phyloP scores from a whole-genome alignment of 1,140 invertebrate genomes.

The Alviniconcha marisindica region DNA sequence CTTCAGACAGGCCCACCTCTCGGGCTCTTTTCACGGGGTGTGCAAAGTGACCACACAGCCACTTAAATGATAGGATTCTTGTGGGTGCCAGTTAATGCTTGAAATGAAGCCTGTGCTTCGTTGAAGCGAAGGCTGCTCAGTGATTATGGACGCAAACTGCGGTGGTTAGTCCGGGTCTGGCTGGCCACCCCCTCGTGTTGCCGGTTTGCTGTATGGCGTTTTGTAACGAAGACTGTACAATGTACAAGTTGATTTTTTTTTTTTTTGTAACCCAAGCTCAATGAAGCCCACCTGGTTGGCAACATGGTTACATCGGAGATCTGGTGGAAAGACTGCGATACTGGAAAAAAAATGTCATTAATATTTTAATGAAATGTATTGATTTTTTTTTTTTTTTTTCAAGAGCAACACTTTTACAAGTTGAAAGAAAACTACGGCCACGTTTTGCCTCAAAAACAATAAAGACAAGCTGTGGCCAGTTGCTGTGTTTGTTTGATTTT shows the following conservation, averaged over 20 bases:
- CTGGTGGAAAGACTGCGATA: slow-evolving; percentile 42
- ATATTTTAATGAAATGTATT: not conserved
- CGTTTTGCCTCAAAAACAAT: slow-evolving; percentile 39
- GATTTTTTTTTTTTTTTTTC: slow-evolving; percentile 20
- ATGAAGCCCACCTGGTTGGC: not conserved
- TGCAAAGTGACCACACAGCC: too few species aligned
- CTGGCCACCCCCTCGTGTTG: not conserved
- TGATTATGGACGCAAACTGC: too few species aligned
- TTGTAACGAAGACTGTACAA: not conserved
- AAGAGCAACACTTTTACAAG: slow-evolving; percentile 36
- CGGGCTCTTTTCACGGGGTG: too few species aligned
- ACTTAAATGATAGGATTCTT: too few species aligned
- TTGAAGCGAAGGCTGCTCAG: too few species aligned
- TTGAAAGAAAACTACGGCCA: slow-evolving; percentile 32
- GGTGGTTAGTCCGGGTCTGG: too few species aligned
- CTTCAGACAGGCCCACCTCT: too few species aligned
- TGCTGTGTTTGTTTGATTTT: not conserved
- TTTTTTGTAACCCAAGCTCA: not conserved
- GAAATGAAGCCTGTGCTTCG: too few species aligned
- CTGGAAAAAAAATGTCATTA: not conserved
- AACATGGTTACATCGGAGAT: slow-evolving; percentile 8
- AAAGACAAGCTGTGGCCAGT: slow-evolving; percentile 34
- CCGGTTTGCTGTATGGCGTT: not conserved
- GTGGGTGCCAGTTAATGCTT: too few species aligned
- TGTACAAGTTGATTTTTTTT: not conserved